These are phyloP conservation scores for Drosophila sordidula DNA, from an alignment of 2,888 invertebrate species.

Conservation along the genomic window DNA sequence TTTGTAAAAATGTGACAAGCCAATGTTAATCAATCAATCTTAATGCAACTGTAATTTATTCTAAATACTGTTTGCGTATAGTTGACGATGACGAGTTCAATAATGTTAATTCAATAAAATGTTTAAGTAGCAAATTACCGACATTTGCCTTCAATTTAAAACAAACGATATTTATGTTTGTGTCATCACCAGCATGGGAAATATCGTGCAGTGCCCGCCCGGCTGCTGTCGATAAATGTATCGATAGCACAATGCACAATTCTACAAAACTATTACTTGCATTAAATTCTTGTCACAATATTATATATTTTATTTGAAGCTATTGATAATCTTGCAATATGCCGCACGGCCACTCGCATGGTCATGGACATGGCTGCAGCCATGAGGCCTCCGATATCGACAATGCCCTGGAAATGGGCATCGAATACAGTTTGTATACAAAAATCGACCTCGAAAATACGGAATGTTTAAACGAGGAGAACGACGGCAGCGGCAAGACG, in stretches of 20 bases:
- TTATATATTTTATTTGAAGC: conserved; percentile 10
- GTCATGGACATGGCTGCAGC: conserved; percentile 79
- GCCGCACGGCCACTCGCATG: conserved; percentile 84
- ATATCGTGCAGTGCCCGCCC: not conserved
- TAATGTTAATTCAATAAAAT: conserved; percentile 26
- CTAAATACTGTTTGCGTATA: not conserved
- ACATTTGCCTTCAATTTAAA: not conserved
- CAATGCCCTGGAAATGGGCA: conserved; percentile 84
- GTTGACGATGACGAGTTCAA: not conserved
- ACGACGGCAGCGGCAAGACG: conserved; percentile 93
- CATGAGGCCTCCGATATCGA: conserved; percentile 84
- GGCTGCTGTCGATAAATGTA: conserved; percentile 15
- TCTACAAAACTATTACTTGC: conserved; percentile 47
- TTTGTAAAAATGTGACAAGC: conserved; percentile 5
- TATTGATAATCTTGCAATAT: conserved; percentile 47
- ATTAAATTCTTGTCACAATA: conserved; percentile 45
- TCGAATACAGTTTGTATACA: conserved; percentile 89
- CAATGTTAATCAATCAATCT: not conserved
- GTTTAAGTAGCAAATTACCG: conserved; percentile 14
- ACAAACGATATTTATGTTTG: conserved; percentile 8
- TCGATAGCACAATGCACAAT: conserved; percentile 30
- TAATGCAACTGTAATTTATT: not conserved
- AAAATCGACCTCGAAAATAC: conserved; percentile 95
- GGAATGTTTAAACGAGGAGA: conserved; percentile 95
- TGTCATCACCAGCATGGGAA: not conserved